Evolutionary conservation across 2,797 vertebrate species (phyloP).

Genomic region (Picus viridis): DNA sequence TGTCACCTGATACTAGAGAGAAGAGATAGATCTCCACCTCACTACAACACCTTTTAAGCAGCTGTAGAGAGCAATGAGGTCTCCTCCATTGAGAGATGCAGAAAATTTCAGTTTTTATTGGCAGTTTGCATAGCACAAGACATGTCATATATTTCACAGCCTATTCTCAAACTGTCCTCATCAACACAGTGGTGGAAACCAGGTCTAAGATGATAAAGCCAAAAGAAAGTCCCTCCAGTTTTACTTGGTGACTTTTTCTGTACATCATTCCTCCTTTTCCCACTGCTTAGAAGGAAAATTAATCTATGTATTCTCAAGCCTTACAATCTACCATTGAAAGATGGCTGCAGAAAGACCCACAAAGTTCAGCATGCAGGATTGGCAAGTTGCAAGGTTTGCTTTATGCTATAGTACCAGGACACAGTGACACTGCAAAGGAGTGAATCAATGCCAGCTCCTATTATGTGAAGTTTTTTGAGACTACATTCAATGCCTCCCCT

Average conservation of each 20-base stretch:
- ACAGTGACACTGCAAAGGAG: not conserved
- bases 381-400: not conserved
- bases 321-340: not conserved
- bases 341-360: not conserved
- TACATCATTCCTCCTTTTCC: not conserved
- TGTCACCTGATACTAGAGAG: no score
- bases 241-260: not conserved
- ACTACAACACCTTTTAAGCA: no score
- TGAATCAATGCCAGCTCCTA: not conserved
- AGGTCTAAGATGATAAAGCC: not conserved
- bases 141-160: not conserved
- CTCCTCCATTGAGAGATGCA: not conserved
- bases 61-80: no score
- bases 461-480: not conserved
- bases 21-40: no score
- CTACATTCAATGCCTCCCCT: not conserved
- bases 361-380: not conserved
- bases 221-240: not conserved
- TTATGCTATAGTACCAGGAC: not conserved
- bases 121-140: not conserved
- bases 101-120: not conserved
- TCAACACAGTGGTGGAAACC: not conserved
- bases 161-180: not conserved
- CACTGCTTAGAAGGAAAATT: not conserved
- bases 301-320: not conserved